Conservation (phyloP, 2,888 invertebrate genomes). For the Orchesellides sinensis region DNA sequence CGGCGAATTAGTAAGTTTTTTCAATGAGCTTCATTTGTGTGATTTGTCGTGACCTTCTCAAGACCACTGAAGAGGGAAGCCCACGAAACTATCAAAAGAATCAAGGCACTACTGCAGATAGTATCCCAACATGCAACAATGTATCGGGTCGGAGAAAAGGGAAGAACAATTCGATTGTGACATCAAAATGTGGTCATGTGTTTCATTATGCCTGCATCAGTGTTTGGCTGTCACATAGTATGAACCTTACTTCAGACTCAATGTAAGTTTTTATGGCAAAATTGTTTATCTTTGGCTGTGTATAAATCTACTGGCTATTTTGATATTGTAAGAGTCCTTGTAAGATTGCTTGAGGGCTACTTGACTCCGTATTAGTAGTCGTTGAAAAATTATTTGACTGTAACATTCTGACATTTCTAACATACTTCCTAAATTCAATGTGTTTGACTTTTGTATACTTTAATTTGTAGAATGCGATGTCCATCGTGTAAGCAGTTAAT, state of each 20-base stretch:
- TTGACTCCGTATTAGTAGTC: neutral
- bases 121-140: constrained; percentile 23
- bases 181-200: constrained; percentile 63
- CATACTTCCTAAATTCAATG: constrained; percentile 1
- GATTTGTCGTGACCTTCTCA: constrained; percentile 68
- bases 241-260: constrained; percentile 50
- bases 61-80: constrained; percentile 49
- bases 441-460: neutral
- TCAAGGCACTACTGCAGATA: constrained; percentile 3
- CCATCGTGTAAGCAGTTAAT: constrained; percentile 63
- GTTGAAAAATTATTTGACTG: neutral
- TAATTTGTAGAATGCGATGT: constrained; percentile 46
- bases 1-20: neutral
- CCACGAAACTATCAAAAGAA: constrained; percentile 18
- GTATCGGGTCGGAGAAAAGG: constrained; percentile 36
- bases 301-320: too few species aligned
- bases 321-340: constrained; percentile 3
- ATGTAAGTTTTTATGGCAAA: constrained; percentile 45
- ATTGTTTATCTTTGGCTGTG: too few species aligned
- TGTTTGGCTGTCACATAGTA: constrained; percentile 60
- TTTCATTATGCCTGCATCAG: constrained; percentile 62
- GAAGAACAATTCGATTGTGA: constrained; percentile 53
- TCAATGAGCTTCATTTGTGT: constrained; percentile 70
- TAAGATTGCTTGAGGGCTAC: constrained; percentile 2
- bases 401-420: neutral